phyloP scores from a whole-genome alignment of 2,113 vertebrate species.

The Chunga burmeisteri region DNA sequence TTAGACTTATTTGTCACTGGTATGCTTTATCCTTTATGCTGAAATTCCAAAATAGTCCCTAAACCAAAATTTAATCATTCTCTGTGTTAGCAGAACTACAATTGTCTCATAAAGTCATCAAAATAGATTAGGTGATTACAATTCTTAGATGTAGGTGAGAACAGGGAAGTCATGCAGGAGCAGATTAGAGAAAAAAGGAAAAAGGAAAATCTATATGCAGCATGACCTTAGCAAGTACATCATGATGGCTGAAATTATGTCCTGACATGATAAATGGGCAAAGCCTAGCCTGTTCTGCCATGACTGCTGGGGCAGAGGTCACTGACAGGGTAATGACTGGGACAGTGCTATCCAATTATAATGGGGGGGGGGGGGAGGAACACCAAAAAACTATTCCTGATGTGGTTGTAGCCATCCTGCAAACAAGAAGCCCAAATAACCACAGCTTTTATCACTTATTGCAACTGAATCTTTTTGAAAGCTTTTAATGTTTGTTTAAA shows the following conservation, averaged over 20 bases:
- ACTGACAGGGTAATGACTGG: not conserved
- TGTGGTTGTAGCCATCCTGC: conserved; percentile 9
- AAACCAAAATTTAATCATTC: not conserved
- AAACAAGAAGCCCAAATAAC: conserved; percentile 48
- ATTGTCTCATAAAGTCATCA: not conserved
- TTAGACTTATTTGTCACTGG: not conserved
- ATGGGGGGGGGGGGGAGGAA: not conserved
- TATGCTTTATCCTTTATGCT: not conserved
- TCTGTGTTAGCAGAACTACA: not conserved
- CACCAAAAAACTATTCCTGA: conserved; percentile 35
- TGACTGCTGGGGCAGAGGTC: not conserved
- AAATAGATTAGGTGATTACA: not conserved
- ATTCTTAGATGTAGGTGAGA: not conserved
- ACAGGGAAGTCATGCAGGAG: not conserved
- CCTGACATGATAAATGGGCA: not conserved
- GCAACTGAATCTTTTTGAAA: conserved; percentile 12
- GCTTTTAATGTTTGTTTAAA: conserved; percentile 56
- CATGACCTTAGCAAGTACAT: not conserved
- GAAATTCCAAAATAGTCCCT: not conserved
- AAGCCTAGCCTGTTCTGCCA: not conserved
- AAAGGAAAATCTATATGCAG: not conserved
- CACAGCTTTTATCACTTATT: conserved; percentile 52
- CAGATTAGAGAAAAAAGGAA: not conserved
- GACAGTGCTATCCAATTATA: not conserved
- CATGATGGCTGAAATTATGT: not conserved